Evolutionary conservation across 2,113 vertebrate genomes (phyloP), one percentile per base, ranked within the genome.

Genomic region (Leptocoma aspasia): DNA sequence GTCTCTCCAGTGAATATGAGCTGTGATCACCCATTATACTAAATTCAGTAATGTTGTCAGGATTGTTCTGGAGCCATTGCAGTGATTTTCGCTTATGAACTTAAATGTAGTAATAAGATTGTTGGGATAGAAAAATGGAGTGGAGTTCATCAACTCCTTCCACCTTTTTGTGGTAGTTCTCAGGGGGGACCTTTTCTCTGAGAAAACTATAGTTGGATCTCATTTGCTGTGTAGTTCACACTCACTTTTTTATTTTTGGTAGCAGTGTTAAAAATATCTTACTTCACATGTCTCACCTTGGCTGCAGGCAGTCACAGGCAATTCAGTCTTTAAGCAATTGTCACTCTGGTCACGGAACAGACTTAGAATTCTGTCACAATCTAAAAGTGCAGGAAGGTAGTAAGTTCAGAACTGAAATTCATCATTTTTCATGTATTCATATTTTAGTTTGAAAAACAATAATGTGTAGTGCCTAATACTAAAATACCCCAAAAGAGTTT

Each of bases 1-100:
- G 28, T 47, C 24, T 76, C 39, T 73, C 20, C 78, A 61, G 1
- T 44, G 22, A 56, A 8, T 19, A 2, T 14, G 20, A 64, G 18
- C 45, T 89, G 27, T 35, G 45, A 47, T 61, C 31, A 26, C 10
- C 35, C 5, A 1, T 52, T 68, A 69, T 78, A 20, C n/a, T 73
- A 28, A 77, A 50, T 23, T 50, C 7, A 0, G 0, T 57, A 11
- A 22, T 7, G 1, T 75, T 63, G 20, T 70, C 49, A 57, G 59
- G 41, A 41, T 39, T 91, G 28, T 54, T 65, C 33, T 75, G 57
- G 27, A 76, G 54, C 47, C 37, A 31, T 30, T 31, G 11, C 23
- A 52, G 24, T 33, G 21, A 39, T 76, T 41, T 76, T 80, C 86
- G 35, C 18, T 83, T 56, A 17, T 6, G 7, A 64, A 27, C 45